These are phyloP conservation scores for Sesia bembeciformis DNA, from an alignment of 2,888 invertebrate species.

Conservation along the genomic window DNA sequence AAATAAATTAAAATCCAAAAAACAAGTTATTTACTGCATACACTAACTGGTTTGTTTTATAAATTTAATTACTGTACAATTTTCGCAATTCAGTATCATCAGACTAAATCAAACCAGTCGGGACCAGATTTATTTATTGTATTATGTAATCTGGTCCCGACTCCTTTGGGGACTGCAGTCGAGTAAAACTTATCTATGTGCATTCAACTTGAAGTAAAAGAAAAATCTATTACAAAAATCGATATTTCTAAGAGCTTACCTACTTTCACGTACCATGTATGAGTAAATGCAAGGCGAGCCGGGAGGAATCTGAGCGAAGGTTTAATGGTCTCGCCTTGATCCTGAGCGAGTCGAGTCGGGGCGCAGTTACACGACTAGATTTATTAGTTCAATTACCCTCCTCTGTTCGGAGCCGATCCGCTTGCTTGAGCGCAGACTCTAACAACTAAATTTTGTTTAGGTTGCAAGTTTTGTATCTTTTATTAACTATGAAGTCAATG, in stretches of 20 bases:
- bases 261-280: neutral
- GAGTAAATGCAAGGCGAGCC: conserved; percentile 13
- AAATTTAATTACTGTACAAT: too few relatives aligned
- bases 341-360: conserved; percentile 36
- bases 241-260: neutral
- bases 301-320: conserved; percentile 43
- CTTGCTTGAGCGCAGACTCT: conserved; percentile 59
- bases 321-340: conserved; percentile 61
- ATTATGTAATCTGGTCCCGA: too few relatives aligned
- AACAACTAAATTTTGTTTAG: conserved; percentile 60
- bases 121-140: too few relatives aligned
- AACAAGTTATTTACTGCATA: too few relatives aligned
- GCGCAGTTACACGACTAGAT: conserved; percentile 60
- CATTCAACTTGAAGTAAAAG: too few relatives aligned
- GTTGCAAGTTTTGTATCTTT: conserved; percentile 24
- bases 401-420: conserved; percentile 50
- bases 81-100: too few relatives aligned
- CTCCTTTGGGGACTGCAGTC: too few relatives aligned
- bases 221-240: neutral
- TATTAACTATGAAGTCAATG: neutral
- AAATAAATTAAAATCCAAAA: too few relatives aligned
- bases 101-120: too few relatives aligned
- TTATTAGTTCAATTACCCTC: conserved; percentile 72
- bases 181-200: too few relatives aligned
- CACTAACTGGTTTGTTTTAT: too few relatives aligned